phyloP scores from a whole-genome alignment of 2,888 invertebrate genomes.

The Eurytoma californica region DNA sequence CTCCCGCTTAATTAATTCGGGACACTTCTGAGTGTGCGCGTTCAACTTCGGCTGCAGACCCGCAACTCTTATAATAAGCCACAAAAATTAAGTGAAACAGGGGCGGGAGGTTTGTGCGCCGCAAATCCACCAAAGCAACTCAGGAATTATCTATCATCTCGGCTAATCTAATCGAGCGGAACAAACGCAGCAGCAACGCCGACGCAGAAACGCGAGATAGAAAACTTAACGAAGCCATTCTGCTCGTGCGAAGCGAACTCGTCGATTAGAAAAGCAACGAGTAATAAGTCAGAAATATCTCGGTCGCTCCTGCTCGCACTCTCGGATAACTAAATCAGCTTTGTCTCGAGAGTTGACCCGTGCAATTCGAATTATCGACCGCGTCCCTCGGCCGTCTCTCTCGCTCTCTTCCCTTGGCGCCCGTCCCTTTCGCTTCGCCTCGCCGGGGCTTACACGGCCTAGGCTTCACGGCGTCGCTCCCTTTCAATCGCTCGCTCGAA shows the following conservation, averaged over 20 bases:
- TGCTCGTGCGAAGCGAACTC: too few relatives aligned
- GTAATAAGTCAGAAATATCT: constrained; percentile 27
- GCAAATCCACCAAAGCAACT: background rate
- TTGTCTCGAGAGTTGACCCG: constrained; percentile 36
- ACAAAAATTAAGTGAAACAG: constrained; percentile 15
- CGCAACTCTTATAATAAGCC: constrained; percentile 11
- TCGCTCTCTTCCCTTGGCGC: background rate
- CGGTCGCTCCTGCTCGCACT: background rate
- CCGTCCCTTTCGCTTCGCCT: background rate
- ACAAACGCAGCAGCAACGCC: constrained; percentile 2
- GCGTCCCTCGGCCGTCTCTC: background rate
- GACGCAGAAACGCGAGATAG: background rate
- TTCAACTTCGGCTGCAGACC: background rate
- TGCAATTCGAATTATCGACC: constrained; percentile 41
- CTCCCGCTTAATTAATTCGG: background rate
- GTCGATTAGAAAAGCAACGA: too few relatives aligned
- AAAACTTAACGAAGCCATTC: constrained; percentile 24
- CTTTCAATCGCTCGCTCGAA: constrained; percentile 42
- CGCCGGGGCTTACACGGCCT: background rate
- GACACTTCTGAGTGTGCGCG: background rate
- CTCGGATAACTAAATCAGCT: constrained; percentile 33
- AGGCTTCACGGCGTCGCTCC: background rate
- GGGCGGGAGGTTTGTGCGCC: background rate
- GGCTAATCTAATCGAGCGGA: constrained; percentile 29
- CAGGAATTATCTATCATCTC: constrained; percentile 30